Conservation (phyloP, 2,888 invertebrate genomes). For the Alviniconcha strummeri region DNA sequence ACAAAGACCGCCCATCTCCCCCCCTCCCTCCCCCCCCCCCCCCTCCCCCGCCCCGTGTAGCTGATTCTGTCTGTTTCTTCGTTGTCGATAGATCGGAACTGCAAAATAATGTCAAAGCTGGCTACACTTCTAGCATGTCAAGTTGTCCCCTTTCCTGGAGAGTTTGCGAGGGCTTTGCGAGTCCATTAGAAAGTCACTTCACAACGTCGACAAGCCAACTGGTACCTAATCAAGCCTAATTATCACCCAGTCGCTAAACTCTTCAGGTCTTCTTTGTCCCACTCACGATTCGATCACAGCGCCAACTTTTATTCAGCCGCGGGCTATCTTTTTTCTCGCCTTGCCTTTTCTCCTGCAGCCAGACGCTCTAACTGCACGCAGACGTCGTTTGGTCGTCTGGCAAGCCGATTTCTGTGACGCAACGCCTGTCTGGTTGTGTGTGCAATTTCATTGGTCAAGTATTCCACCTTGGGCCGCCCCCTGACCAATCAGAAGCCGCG, state of each 20-base stretch:
- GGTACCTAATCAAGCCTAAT: slow-evolving; percentile 26
- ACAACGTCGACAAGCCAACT: slow-evolving; percentile 8
- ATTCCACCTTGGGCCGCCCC: background rate
- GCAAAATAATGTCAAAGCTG: no score
- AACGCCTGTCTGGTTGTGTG: slow-evolving; percentile 23
- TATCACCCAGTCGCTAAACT: slow-evolving; percentile 17
- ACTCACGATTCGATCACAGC: background rate
- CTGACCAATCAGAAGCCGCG: slow-evolving; percentile 22
- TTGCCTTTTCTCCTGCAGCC: slow-evolving; percentile 10
- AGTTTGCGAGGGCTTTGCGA: background rate
- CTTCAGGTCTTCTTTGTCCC: background rate
- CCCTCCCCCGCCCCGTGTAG: no score
- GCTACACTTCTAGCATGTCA: no score
- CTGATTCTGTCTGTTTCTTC: no score
- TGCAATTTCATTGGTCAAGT: slow-evolving; percentile 14
- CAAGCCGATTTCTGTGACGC: slow-evolving; percentile 19
- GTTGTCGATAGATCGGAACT: no score
- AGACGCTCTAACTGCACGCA: slow-evolving; percentile 26
- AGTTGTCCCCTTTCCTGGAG: background rate
- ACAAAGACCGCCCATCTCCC: no score
- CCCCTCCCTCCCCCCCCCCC: no score
- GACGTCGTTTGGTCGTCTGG: slow-evolving; percentile 29
- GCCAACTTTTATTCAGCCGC: background rate
- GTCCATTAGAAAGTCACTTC: background rate
- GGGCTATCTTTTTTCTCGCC: slow-evolving; percentile 18